These are phyloP conservation scores for Tragopan temminckii DNA, from an alignment of 2,797 vertebrate species.

Conservation along the genomic window DNA sequence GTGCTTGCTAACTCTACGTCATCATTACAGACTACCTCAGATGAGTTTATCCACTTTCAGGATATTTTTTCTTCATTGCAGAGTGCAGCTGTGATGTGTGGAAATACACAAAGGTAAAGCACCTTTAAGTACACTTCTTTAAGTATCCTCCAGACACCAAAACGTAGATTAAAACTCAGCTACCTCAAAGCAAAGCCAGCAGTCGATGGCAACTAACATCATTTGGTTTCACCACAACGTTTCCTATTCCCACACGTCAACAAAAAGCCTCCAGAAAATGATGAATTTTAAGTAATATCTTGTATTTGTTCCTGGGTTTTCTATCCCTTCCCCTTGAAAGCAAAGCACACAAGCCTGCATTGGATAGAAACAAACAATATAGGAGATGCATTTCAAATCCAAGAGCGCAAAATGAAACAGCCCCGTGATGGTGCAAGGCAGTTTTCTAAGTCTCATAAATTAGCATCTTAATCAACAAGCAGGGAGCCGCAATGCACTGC, in stretches of 20 bases:
- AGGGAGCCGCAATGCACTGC: slow-evolving; percentile 43
- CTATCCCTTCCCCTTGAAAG: background rate
- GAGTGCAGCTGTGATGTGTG: background rate
- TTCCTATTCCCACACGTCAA: background rate
- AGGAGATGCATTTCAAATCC: background rate
- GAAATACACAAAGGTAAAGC: background rate
- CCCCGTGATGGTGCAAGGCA: slow-evolving; percentile 27
- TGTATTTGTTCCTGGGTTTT: background rate
- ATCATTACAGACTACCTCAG: background rate
- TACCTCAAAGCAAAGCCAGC: slow-evolving; percentile 17
- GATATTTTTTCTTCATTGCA: background rate
- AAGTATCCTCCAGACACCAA: background rate
- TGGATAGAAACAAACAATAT: background rate
- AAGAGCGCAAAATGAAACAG: slow-evolving; percentile 18
- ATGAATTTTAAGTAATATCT: background rate
- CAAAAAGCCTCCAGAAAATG: background rate
- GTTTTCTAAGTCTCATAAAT: slow-evolving; percentile 56
- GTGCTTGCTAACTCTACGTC: rapidly evolving
- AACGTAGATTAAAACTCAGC: background rate
- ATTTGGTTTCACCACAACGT: background rate
- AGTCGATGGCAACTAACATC: background rate
- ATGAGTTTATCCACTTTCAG: background rate
- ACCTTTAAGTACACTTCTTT: background rate
- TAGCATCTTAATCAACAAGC: slow-evolving; percentile 54
- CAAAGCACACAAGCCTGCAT: background rate